phyloP scores from a whole-genome alignment of 2,888 invertebrate species.

The Zygogramma bicolorata region DNA sequence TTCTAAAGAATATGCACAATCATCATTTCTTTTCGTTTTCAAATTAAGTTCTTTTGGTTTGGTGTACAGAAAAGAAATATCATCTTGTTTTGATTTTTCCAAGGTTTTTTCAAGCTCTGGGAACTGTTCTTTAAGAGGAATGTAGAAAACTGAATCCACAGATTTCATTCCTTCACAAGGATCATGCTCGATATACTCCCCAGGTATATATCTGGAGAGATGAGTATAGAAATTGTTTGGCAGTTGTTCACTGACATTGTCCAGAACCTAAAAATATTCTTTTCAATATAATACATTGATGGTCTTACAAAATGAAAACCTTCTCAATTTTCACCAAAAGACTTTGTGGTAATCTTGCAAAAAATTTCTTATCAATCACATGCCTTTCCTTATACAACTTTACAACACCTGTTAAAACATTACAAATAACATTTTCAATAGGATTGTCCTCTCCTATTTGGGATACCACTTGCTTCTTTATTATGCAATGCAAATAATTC shows the following conservation, averaged over 20 bases:
- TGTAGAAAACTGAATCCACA: slow-evolving; percentile 51
- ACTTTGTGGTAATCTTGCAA: slow-evolving; percentile 43
- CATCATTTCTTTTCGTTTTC: slow-evolving; percentile 7
- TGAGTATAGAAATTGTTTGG: slow-evolving; percentile 48
- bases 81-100: slow-evolving; percentile 42
- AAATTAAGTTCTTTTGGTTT: slow-evolving; percentile 39
- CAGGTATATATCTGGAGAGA: slow-evolving; percentile 12
- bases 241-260: slow-evolving; percentile 49
- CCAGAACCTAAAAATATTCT: slow-evolving; percentile 45
- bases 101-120: slow-evolving; percentile 49
- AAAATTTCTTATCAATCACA: slow-evolving; percentile 46
- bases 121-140: slow-evolving; percentile 53
- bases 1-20: slow-evolving; percentile 46
- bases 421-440: slow-evolving; percentile 45
- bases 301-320: slow-evolving; percentile 22
- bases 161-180: slow-evolving; percentile 28
- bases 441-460: slow-evolving; percentile 48
- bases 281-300: neutral
- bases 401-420: slow-evolving; percentile 41
- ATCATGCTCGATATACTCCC: slow-evolving; percentile 30
- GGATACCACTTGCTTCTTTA: slow-evolving; percentile 45
- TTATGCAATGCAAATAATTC: slow-evolving; percentile 45
- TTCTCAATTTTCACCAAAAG: slow-evolving; percentile 45
- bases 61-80: slow-evolving; percentile 48
- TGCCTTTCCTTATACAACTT: slow-evolving; percentile 42